A percentile compares a stretch with the other conserved stretches of the same genome.
Conservation (phyloP, 92 coral and sea anemone genomes). For the Blastomussa wellsi region DNA sequence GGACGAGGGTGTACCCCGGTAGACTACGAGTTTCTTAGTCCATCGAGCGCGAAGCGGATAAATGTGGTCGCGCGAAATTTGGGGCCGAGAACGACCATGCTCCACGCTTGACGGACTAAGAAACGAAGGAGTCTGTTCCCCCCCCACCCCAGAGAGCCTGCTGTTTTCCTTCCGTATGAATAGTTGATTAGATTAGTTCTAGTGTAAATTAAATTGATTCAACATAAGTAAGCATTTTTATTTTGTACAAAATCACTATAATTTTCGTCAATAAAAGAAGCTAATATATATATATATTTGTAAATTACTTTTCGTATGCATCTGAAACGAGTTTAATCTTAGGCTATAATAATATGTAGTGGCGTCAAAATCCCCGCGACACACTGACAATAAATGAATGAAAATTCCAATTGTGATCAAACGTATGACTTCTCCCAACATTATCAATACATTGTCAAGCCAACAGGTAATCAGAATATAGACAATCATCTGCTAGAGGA, state of each 20-base stretch:
- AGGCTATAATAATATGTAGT: no score
- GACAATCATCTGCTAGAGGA: not conserved
- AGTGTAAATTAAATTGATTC: not conserved
- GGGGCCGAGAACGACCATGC: no score
- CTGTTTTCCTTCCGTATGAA: not conserved
- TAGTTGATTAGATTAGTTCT: not conserved
- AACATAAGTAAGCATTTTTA: not conserved
- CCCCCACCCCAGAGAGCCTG: no score
- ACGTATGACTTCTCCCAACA: not conserved
- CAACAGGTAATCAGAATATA: not conserved
- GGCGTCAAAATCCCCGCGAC: no score
- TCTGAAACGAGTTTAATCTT: no score
- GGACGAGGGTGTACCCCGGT: no score
- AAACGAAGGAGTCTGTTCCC: no score
- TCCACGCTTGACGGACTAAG: no score
- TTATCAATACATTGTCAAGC: not conserved
- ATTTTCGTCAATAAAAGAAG: not conserved
- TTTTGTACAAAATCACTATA: slow-evolving; percentile 1
- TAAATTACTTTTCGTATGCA: not conserved
- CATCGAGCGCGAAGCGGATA: no score
- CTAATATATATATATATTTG: not conserved
- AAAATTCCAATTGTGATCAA: not conserved
- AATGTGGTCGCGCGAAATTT: no score
- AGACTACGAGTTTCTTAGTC: no score
- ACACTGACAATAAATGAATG: not conserved